phyloP scores from a whole-genome alignment of 2,888 invertebrate species.

The Spialia ferax region DNA sequence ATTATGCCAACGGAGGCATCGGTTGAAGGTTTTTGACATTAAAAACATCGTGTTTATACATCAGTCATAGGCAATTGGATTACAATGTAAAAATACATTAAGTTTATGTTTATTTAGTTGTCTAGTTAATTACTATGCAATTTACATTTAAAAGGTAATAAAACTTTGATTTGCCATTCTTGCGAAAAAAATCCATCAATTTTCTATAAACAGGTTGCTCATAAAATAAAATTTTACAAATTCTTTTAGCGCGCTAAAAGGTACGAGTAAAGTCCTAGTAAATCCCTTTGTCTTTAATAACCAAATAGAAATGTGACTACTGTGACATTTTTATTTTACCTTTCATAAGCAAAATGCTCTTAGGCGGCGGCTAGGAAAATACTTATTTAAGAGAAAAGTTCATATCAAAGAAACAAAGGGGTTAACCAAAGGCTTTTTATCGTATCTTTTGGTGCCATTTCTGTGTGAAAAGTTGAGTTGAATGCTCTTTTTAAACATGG shows the following conservation, averaged over 20 bases:
- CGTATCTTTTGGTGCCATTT: not conserved
- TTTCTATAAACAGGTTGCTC: not conserved
- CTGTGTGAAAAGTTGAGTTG: not conserved
- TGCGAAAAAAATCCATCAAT: too few relatives aligned
- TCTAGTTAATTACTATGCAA: too few relatives aligned
- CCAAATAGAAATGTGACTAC: not conserved
- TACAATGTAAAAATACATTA: too few relatives aligned
- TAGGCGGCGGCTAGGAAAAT: constrained; percentile 5
- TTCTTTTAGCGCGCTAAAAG: not conserved
- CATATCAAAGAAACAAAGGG: constrained; percentile 8
- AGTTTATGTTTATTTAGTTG: too few relatives aligned
- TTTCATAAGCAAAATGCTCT: constrained; percentile 5
- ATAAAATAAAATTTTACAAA: not conserved
- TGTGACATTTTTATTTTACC: constrained; percentile 8
- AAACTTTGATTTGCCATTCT: too few relatives aligned
- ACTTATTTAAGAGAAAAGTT: constrained; percentile 3
- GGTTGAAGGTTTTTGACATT: too few relatives aligned
- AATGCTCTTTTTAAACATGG: not conserved
- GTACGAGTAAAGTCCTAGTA: not conserved
- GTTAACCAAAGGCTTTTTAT: not conserved
- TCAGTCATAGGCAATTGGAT: too few relatives aligned
- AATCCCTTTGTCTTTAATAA: not conserved
- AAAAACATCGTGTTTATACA: too few relatives aligned
- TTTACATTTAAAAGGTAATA: too few relatives aligned
- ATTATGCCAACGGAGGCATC: too few relatives aligned